Base-by-base conservation (phyloP, 2,888 invertebrate genomes). In the Drosophila siamana region DNA sequence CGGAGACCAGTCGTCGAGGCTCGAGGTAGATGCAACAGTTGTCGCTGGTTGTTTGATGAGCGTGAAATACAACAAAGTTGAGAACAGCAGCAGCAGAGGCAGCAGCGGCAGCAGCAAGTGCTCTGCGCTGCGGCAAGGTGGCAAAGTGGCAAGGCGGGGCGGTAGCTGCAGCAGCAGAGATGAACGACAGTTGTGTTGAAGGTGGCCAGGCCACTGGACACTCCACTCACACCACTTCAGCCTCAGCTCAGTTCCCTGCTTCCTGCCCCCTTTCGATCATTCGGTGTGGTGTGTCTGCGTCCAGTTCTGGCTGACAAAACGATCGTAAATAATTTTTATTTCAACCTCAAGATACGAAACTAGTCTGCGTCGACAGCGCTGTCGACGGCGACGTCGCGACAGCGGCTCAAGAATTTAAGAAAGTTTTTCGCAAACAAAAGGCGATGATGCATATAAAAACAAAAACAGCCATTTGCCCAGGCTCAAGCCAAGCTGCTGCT, bases 271-370 rank as follows among this genome's bases (percentile, higher is more conserved):
- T 26, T 33, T 56, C 46, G 48, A 59, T 36, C 28, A 8, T 4
- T 8, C 22, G 16, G 13, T 7, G 15, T 30, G 16, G 13, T 7
- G 15, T 30, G 46, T 54, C 63, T 40, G 59, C 44, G 68, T 52
- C 81, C 86, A 81, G 88, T 86, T 84, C 82, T 78, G 64, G 77
- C 89, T 89, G 89, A 91, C 90, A 90, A 90, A 90, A 89, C 81
- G 91, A 90, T 90, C 90, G 91, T 91, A 90, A 90, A 90, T 91
- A 91, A 91, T 90, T 91, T 90, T 89, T 89, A 89, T 89, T 86
- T 87, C 87, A 87, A 88, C 84, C 83, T 86, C 41, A 79, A 88
- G 88, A 84, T 84, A 84, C 85, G 68, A 89, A 85, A 85, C 85
- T 80, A 89, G 86, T 85, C 86, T 83, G 83, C 62, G 70, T 13